Conservation (phyloP, 2,888 invertebrate genomes). For the Tenthredo amoena region DNA sequence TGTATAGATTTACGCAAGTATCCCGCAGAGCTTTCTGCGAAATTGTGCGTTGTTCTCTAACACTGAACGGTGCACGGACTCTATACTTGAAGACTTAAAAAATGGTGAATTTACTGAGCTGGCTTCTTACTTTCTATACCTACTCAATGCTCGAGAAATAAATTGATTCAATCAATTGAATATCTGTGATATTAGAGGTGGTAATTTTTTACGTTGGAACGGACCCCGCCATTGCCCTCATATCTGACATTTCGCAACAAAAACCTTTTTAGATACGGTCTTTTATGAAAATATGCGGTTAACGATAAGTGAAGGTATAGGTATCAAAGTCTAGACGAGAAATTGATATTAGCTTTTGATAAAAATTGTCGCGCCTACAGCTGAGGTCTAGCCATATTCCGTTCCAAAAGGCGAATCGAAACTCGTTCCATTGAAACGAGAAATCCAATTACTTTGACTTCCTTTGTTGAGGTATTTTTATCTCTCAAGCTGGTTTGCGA, state of each 20-base stretch:
- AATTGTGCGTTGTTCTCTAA: conserved; percentile 23
- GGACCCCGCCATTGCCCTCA: background rate
- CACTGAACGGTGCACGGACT: conserved; percentile 6
- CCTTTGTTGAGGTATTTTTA: conserved; percentile 19
- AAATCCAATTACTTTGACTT: conserved; percentile 19
- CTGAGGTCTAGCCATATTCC: conserved; percentile 16
- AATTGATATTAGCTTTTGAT: background rate
- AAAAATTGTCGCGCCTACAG: conserved; percentile 11
- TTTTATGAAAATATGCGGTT: background rate
- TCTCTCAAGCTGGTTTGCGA: conserved; percentile 16
- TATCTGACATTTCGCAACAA: background rate
- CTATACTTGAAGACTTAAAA: background rate
- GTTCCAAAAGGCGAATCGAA: background rate
- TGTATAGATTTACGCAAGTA: conserved; percentile 21
- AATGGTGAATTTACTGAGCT: background rate
- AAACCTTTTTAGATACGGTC: background rate
- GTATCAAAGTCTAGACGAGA: conserved; percentile 19
- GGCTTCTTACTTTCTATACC: background rate
- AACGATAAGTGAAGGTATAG: background rate
- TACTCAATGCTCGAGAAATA: background rate
- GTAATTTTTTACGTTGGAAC: background rate
- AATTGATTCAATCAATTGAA: background rate
- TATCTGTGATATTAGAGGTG: background rate
- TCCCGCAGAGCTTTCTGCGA: background rate
- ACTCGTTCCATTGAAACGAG: conserved; percentile 19